Base-by-base conservation (phyloP, 2,113 vertebrate genomes). In the Syngnathoides biaculeatus region DNA sequence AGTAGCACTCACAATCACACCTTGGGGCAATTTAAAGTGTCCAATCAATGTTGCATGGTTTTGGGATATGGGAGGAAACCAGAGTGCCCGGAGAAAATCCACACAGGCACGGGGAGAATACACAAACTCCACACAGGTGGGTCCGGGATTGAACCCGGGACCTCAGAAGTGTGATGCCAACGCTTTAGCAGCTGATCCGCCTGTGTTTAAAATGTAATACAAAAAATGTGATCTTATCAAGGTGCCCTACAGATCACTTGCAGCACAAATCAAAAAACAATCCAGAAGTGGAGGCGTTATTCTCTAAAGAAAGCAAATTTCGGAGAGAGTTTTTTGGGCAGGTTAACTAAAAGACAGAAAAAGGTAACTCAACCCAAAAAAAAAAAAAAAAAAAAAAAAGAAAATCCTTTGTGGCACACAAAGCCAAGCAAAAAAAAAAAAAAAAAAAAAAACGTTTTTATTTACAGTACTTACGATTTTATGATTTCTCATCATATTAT, bases 401-500 rank as follows among this genome's bases (percentile, higher is more conserved):
- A 74, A 80, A 86, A 73, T 86, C 86, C 85, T 85, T 86, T 90
- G 88, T 90, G 88, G 86, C 84, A 91, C 84, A 91, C 85, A 92
- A 92, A 92, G 89, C 89, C 91, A 92, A 91, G 89, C 90, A 92
- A 90, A 85, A 90, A 35, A 35, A 35, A 35, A 35, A 62, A 40
- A 60, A 40, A 89, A 39, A 42, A 42, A 15, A 4, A 6, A 11
- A 13, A 5, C 22, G 57, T 64, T 88, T 87, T 82, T 88, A 89
- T 88, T 88, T 86, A 88, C 88, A 87, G 84, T 90, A 92, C 92
- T 93, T 97, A 98, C 94, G 94, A 99, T 96, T 95, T 98, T 99
- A 97, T 99, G 97, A 96, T 96, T 99, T 95, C 97, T 91, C 97
- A 99, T 99, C 97, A 99, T 99, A 96, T 99, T 98, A 98, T 99